These are phyloP conservation scores for Ophthalmolycus amberensis DNA, from an alignment of 2,113 vertebrate species.

Conservation along the genomic window DNA sequence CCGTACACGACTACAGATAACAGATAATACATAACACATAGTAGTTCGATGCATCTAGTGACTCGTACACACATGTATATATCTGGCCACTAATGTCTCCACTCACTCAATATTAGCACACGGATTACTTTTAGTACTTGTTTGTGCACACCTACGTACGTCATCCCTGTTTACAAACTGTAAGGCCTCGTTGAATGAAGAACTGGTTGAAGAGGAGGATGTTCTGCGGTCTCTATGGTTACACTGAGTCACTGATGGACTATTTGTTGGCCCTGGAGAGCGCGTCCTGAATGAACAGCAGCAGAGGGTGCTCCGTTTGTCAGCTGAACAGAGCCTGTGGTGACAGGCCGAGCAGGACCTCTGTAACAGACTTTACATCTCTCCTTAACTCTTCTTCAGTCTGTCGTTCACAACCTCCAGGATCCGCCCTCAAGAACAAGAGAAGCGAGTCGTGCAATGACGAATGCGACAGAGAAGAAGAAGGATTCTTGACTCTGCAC, in stretches of 20 bases:
- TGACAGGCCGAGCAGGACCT: neutral
- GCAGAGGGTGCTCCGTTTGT: neutral
- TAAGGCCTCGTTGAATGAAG: neutral
- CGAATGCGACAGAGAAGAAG: neutral
- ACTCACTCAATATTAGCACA: neutral
- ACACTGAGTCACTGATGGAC: neutral
- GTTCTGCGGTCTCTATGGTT: constrained; percentile 2
- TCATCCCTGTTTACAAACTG: too few relatives aligned
- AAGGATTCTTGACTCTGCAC: neutral
- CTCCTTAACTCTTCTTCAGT: neutral
- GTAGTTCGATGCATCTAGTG: too few relatives aligned
- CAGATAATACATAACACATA: too few relatives aligned
- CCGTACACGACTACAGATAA: too few relatives aligned
- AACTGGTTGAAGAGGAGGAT: neutral
- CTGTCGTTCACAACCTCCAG: too few relatives aligned
- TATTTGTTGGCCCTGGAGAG: neutral
- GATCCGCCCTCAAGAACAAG: neutral
- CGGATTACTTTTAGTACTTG: neutral
- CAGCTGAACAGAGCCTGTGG: neutral
- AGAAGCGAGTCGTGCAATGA: neutral
- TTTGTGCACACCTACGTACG: too few relatives aligned
- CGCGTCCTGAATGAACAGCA: neutral
- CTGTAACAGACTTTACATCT: neutral
- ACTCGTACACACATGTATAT: too few relatives aligned
- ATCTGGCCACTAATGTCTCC: neutral